Evolutionary conservation across 2,888 invertebrate species (phyloP).

Genomic region (Trissoscelio sp.): DNA sequence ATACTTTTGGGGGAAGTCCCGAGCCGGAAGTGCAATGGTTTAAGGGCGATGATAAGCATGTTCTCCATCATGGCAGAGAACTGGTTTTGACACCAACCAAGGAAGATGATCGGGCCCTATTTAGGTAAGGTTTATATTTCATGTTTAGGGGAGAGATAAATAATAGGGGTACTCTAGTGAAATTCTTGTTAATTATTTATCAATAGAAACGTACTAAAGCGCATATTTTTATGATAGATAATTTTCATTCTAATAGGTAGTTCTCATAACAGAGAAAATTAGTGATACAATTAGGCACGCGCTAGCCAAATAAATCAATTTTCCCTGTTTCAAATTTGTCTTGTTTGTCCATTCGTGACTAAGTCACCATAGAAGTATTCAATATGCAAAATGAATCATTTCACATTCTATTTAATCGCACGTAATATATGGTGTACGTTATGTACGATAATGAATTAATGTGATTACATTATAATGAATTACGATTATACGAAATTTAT

Average conservation of each 20-base stretch:
- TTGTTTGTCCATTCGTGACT: slow-evolving; percentile 4
- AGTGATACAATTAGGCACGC: background rate
- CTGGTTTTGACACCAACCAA: slow-evolving; percentile 90
- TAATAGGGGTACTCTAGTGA: no score
- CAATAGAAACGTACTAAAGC: no score
- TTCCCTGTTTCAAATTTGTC: background rate
- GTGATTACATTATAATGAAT: background rate
- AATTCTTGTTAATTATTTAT: no score
- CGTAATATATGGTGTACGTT: background rate
- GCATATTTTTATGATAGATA: no score
- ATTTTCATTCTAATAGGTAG: no score
- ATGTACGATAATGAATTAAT: slow-evolving; percentile 5
- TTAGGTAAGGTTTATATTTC: slow-evolving; percentile 76
- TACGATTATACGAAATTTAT: background rate
- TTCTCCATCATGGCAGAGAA: slow-evolving; percentile 84
- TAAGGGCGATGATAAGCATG: slow-evolving; percentile 73
- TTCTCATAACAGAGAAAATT: background rate
- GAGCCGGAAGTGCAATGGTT: slow-evolving; percentile 87
- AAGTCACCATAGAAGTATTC: slow-evolving; percentile 1
- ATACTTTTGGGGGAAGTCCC: slow-evolving; percentile 94
- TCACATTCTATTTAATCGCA: slow-evolving; percentile 1
- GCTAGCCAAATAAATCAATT: slow-evolving; percentile 1
- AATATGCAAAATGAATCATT: slow-evolving; percentile 9
- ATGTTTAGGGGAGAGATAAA: no score
- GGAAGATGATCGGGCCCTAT: slow-evolving; percentile 93